A percentile compares a stretch with the other conserved stretches of the same genome.
phyloP scores from a whole-genome alignment of 2,888 invertebrate genomes.

The Tiliacea aurago region DNA sequence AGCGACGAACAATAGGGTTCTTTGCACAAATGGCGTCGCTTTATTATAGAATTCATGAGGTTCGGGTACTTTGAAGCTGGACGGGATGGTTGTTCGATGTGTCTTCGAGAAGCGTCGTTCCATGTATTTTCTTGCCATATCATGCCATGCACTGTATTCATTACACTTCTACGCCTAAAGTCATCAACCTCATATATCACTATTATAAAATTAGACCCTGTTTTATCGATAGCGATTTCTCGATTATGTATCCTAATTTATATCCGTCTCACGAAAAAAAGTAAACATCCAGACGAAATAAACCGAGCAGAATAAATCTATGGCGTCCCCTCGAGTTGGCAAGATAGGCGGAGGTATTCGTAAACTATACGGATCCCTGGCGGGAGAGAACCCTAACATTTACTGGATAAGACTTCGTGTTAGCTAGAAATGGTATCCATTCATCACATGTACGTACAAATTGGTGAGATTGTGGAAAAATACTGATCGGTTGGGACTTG shows the following conservation, averaged over 20 bases:
- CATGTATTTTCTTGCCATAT: slow-evolving; percentile 90
- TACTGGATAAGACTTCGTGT: slow-evolving; percentile 64
- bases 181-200: slow-evolving; percentile 20
- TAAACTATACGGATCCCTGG: slow-evolving; percentile 80
- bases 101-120: slow-evolving; percentile 88
- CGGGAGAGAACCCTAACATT: slow-evolving; percentile 57
- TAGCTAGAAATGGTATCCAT: slow-evolving; percentile 27
- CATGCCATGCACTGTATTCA: slow-evolving; percentile 71
- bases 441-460: slow-evolving; percentile 22
- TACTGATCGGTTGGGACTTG: background rate
- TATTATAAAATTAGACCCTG: slow-evolving; percentile 17
- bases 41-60: slow-evolving; percentile 88
- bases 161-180: slow-evolving; percentile 40
- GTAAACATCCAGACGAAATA: slow-evolving; percentile 74
- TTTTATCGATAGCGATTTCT: slow-evolving; percentile 70
- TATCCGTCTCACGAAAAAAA: slow-evolving; percentile 52
- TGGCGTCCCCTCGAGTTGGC: slow-evolving; percentile 77
- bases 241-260: slow-evolving; percentile 41
- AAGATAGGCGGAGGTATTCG: slow-evolving; percentile 76
- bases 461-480: slow-evolving; percentile 30
- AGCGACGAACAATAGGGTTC: slow-evolving; percentile 87
- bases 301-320: slow-evolving; percentile 82
- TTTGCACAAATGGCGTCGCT: slow-evolving; percentile 88
- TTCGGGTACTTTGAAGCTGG: slow-evolving; percentile 87
- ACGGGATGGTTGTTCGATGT: slow-evolving; percentile 86